Conservation (phyloP, 2,888 invertebrate species). For the Drosophila pseudotakahashii region DNA sequence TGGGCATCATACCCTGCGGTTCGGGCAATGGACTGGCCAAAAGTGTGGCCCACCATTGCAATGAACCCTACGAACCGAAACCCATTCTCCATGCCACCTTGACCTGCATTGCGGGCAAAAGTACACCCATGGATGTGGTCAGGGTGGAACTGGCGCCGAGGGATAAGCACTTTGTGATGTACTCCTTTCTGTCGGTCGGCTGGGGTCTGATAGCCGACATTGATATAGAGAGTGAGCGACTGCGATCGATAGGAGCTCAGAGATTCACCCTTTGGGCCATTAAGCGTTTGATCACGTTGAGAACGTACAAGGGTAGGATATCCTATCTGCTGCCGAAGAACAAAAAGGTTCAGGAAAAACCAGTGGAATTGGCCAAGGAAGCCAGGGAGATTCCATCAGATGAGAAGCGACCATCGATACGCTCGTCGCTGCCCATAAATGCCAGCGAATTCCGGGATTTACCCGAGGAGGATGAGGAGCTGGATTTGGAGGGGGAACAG, state of each 20-base stretch:
- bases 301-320: constrained; percentile 93
- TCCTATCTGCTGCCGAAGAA: constrained; percentile 86
- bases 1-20: constrained; percentile 97
- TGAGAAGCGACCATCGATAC: not conserved
- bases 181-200: constrained; percentile 96
- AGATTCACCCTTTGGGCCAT: constrained; percentile 96
- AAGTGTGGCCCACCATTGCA: constrained; percentile 91
- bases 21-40: constrained; percentile 98
- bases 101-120: constrained; percentile 90
- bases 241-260: constrained; percentile 94
- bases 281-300: constrained; percentile 92
- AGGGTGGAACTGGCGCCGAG: constrained; percentile 89
- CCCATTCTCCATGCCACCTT: constrained; percentile 92
- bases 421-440: constrained; percentile 1
- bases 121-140: constrained; percentile 93
- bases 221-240: constrained; percentile 98
- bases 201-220: constrained; percentile 99
- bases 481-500: constrained; percentile 49
- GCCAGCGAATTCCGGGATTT: constrained; percentile 51
- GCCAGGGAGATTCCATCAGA: not conserved
- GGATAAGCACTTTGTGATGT: constrained; percentile 86
- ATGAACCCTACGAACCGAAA: constrained; percentile 92
- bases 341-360: constrained; percentile 1
- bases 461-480: constrained; percentile 36
- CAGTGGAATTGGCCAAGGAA: constrained; percentile 4